These are phyloP conservation scores for Beroe ovata DNA, from an alignment of 37 sponge, comb jelly and placozoan genomes.

Conservation along the genomic window DNA sequence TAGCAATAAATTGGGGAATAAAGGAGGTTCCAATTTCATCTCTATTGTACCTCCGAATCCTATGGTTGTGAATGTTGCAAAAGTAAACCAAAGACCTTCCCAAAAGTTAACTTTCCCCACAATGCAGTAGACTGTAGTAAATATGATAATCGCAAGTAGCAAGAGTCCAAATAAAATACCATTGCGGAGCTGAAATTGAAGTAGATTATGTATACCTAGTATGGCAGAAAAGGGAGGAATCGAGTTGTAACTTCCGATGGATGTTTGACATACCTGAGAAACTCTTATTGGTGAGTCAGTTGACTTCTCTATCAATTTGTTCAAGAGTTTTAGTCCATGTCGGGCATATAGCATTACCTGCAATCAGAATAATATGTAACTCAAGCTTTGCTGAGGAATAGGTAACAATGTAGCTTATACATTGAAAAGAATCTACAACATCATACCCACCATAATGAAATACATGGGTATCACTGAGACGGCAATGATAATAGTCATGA, in stretches of 20 bases:
- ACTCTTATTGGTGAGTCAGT: neutral
- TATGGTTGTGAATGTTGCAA: constrained; percentile 62
- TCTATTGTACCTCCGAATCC: constrained; percentile 45
- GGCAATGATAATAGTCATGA: constrained; percentile 27
- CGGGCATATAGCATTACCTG: constrained; percentile 49
- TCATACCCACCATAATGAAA: constrained; percentile 8
- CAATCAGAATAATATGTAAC: too few species aligned
- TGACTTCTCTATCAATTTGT: neutral
- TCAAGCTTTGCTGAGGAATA: too few species aligned
- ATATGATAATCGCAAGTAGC: neutral
- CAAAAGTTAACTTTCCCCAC: neutral
- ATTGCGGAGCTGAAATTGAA: constrained; percentile 17
- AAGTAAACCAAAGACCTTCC: constrained; percentile 34
- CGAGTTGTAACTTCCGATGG: neutral
- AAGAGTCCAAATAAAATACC: neutral
- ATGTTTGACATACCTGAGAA: neutral
- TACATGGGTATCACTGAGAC: constrained; percentile 3
- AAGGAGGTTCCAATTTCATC: too few species aligned
- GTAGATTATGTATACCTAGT: too few species aligned
- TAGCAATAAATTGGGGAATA: too few species aligned
- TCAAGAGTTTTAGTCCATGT: neutral
- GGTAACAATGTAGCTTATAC: too few species aligned
- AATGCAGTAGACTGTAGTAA: constrained; percentile 11
- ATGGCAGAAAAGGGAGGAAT: too few species aligned
- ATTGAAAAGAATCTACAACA: too few species aligned